Conservation (phyloP, 2,888 invertebrate species). For the Ormyrus thymus region DNA sequence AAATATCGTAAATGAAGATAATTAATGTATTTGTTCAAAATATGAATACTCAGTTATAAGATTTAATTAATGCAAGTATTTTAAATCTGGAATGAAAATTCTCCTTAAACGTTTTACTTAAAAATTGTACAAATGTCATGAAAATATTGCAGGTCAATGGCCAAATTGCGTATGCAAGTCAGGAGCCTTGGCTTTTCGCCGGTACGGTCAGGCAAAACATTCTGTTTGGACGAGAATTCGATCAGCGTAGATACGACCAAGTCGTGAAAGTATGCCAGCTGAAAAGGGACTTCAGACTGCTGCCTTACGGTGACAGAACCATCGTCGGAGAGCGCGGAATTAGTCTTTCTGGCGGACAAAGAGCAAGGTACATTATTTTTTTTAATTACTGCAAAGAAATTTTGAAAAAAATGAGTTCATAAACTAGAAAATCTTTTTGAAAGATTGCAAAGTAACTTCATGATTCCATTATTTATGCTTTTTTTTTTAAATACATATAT, state of each 20-base stretch:
- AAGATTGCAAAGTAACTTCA: too few relatives aligned
- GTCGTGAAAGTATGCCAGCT: slow-evolving; percentile 84
- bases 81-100: too few relatives aligned
- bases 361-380: slow-evolving; percentile 76
- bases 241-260: slow-evolving; percentile 80
- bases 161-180: slow-evolving; percentile 86
- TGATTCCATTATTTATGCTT: neutral
- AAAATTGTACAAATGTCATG: too few relatives aligned
- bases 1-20: too few relatives aligned
- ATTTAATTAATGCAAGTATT: too few relatives aligned
- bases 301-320: slow-evolving; percentile 90
- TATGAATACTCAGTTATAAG: too few relatives aligned
- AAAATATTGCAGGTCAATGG: slow-evolving; percentile 78
- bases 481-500: neutral
- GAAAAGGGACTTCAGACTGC: slow-evolving; percentile 83
- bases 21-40: too few relatives aligned
- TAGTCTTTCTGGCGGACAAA: slow-evolving; percentile 87
- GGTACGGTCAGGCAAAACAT: slow-evolving; percentile 94
- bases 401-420: too few relatives aligned
- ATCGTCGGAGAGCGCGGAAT: slow-evolving; percentile 91
- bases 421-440: too few relatives aligned
- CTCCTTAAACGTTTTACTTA: too few relatives aligned
- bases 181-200: slow-evolving; percentile 91
- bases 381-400: too few relatives aligned
- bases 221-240: slow-evolving; percentile 88